Evolutionary conservation across 2,888 invertebrate genomes (phyloP).

Genomic region (Hypercompe scribonia): DNA sequence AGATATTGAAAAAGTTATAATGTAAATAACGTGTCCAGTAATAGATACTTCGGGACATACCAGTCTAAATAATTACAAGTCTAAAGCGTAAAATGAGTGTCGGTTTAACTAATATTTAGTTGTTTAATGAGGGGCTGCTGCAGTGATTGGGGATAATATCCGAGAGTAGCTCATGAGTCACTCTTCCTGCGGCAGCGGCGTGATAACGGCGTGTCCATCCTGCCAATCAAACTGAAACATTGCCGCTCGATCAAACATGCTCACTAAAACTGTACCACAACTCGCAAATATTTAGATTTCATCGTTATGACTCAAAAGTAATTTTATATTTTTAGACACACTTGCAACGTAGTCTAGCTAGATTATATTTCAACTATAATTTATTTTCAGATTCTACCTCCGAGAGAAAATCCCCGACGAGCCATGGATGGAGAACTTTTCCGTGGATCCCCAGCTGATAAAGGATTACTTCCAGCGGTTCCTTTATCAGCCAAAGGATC

Average conservation of each 20-base stretch:
- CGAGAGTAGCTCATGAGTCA: slow-evolving; percentile 73
- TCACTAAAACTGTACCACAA: slow-evolving; percentile 62
- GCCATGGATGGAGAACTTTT: slow-evolving; percentile 95
- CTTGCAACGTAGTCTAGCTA: slow-evolving; percentile 26
- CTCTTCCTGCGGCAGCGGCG: slow-evolving; percentile 77
- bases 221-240: slow-evolving; percentile 80
- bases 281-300: slow-evolving; percentile 66
- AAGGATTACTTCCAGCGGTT: slow-evolving; percentile 97
- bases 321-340: slow-evolving; percentile 57
- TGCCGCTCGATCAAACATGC: slow-evolving; percentile 69
- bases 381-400: slow-evolving; percentile 91
- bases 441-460: slow-evolving; percentile 96
- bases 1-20: background rate
- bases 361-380: slow-evolving; percentile 21
- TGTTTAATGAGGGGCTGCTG: slow-evolving; percentile 66
- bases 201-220: slow-evolving; percentile 83
- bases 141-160: slow-evolving; percentile 78
- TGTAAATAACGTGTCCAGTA: background rate
- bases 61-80: slow-evolving; percentile 28
- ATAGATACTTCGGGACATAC: slow-evolving; percentile 28
- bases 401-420: slow-evolving; percentile 94
- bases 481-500: slow-evolving; percentile 95
- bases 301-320: slow-evolving; percentile 77
- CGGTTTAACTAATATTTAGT: slow-evolving; percentile 54
- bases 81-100: slow-evolving; percentile 45